A percentile compares a stretch with the other conserved stretches of the same genome.
Evolutionary conservation across 2,113 vertebrate genomes (phyloP).

Genomic region (Corythornis vintsioides): DNA sequence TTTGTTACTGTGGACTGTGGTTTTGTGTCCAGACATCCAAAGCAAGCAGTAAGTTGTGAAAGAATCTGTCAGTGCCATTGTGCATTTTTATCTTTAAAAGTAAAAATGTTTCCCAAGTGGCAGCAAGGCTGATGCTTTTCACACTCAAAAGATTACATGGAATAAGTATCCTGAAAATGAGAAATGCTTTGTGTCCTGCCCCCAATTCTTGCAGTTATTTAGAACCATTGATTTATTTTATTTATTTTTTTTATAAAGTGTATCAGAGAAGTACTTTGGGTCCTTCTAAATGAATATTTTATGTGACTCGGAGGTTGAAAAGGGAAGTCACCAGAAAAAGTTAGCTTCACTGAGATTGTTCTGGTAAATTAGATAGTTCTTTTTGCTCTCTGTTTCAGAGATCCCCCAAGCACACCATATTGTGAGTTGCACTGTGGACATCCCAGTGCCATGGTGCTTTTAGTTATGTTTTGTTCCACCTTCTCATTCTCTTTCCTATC

Average conservation of each 20-base stretch:
- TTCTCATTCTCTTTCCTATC: background rate
- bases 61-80: background rate
- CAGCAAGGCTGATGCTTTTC: background rate
- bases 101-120: background rate
- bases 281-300: background rate
- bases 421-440: background rate
- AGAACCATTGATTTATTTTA: background rate
- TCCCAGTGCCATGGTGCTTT: background rate
- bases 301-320: background rate
- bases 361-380: background rate
- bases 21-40: background rate
- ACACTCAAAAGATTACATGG: background rate
- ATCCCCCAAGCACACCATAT: background rate
- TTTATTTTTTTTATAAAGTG: background rate
- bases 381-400: background rate
- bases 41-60: background rate
- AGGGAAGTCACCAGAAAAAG: background rate
- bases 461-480: background rate
- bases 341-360: background rate
- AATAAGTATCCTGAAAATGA: background rate
- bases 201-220: background rate
- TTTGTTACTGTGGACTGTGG: background rate
- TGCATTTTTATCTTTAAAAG: background rate
- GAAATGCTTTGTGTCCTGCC: background rate
- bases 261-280: background rate